These are phyloP conservation scores for Sylvietta virens DNA, from an alignment of 2,113 vertebrate species.

Conservation along the genomic window DNA sequence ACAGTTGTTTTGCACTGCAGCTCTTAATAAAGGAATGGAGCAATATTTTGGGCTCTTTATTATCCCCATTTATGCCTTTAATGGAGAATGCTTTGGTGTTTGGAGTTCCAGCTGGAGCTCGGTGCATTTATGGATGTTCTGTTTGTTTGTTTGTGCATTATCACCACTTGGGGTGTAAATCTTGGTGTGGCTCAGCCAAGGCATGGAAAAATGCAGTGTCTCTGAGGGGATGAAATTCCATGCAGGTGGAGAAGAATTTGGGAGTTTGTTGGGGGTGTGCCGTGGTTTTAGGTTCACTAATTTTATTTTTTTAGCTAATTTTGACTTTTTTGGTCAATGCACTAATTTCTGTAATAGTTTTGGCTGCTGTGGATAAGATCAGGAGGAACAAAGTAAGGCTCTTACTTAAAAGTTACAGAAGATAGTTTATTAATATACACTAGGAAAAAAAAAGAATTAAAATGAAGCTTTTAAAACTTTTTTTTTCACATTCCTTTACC, in stretches of 20 bases:
- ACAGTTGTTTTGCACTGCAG: neutral
- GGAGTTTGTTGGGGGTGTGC: neutral
- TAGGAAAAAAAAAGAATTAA: too few relatives aligned
- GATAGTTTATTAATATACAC: too few relatives aligned
- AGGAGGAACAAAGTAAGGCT: too few relatives aligned
- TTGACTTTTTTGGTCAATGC: too few relatives aligned
- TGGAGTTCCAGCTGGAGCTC: neutral
- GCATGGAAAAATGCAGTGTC: neutral
- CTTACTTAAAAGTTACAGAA: too few relatives aligned
- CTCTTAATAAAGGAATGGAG: neutral
- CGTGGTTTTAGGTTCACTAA: too few relatives aligned
- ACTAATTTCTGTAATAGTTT: too few relatives aligned
- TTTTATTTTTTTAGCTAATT: too few relatives aligned
- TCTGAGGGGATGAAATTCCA: neutral
- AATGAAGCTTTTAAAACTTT: too few relatives aligned
- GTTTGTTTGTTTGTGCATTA: neutral
- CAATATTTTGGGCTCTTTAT: neutral
- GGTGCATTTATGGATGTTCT: neutral
- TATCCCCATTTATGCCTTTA: neutral
- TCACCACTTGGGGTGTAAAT: neutral
- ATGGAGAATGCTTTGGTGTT: neutral
- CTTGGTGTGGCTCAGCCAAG: neutral
- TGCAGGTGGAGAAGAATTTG: rapidly evolving
- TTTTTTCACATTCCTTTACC: too few relatives aligned
- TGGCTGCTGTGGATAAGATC: too few relatives aligned